Percentiles rank a stretch among this genome's conserved stretches.
These are phyloP conservation scores for Zaprionus bogoriensis DNA, from an alignment of 2,888 invertebrate species.

Conservation along the genomic window DNA sequence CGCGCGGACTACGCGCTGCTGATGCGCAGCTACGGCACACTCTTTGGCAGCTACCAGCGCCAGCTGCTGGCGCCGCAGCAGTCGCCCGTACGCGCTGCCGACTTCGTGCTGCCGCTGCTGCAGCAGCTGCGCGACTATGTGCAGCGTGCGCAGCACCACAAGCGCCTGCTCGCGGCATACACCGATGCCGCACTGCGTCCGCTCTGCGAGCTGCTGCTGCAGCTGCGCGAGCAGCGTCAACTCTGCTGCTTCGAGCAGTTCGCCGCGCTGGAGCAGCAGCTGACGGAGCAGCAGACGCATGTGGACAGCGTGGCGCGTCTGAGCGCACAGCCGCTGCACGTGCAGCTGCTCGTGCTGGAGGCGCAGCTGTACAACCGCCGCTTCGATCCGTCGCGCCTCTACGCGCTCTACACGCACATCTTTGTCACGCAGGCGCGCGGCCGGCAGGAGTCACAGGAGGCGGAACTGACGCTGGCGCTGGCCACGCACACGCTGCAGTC, in stretches of 20 bases:
- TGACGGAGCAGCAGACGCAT: conserved; percentile 34
- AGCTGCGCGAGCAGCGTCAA: conserved; percentile 52
- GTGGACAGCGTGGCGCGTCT: conserved; percentile 12
- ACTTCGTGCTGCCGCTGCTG: conserved; percentile 62
- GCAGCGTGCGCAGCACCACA: conserved; percentile 58
- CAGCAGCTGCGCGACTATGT: conserved; percentile 61
- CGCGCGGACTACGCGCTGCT: conserved; percentile 62
- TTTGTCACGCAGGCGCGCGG: conserved; percentile 22
- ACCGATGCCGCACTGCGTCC: conserved; percentile 44
- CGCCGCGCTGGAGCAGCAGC: conserved; percentile 62
- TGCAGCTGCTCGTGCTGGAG: conserved; percentile 68
- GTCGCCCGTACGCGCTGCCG: conserved; percentile 39
- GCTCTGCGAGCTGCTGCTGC: conserved; percentile 63
- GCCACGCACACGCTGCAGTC: conserved; percentile 68
- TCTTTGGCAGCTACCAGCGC: conserved; percentile 67
- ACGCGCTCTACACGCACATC: conserved; percentile 22
- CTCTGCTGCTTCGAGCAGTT: conserved; percentile 74
- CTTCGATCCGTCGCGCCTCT: conserved; percentile 22
- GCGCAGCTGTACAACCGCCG: conserved; percentile 67
- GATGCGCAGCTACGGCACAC: conserved; percentile 51
- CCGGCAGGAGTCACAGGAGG: background rate
- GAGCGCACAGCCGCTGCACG: conserved; percentile 53
- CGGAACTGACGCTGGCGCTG: conserved; percentile 38
- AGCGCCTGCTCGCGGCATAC: conserved; percentile 51
- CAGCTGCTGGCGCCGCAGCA: conserved; percentile 44